These are phyloP conservation scores for Euphonia xanthogaster DNA, from an alignment of 2,797 vertebrate species.

Conservation along the genomic window DNA sequence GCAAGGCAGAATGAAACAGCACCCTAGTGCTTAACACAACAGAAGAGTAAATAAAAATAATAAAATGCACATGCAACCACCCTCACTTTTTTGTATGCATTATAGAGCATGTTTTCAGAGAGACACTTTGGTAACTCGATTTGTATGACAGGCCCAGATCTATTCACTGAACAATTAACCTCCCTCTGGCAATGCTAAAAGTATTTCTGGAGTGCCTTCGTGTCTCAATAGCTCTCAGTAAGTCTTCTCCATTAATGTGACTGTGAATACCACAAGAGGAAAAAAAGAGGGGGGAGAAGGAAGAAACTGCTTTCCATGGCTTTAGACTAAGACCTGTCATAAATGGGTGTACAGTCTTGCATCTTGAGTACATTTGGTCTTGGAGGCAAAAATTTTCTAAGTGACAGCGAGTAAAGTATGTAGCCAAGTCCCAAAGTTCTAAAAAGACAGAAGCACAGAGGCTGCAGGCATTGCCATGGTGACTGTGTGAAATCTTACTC, in stretches of 20 bases:
- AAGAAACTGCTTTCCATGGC: neutral
- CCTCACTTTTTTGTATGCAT: neutral
- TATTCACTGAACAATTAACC: neutral
- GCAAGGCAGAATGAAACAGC: neutral
- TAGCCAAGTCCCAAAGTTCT: neutral
- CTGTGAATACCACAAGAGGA: neutral
- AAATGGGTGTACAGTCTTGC: neutral
- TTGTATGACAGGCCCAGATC: neutral
- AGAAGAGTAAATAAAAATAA: neutral
- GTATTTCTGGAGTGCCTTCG: neutral
- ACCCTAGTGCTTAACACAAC: neutral
- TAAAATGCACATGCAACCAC: accelerated
- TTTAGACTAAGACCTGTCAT: neutral
- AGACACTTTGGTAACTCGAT: neutral
- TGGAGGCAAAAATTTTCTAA: neutral
- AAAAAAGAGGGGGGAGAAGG: accelerated
- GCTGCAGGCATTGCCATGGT: neutral
- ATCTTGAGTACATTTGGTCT: neutral
- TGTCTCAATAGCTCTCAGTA: neutral
- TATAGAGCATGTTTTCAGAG: neutral
- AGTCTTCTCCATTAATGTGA: neutral
- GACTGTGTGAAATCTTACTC: neutral
- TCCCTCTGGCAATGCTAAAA: neutral
- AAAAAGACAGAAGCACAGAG: neutral
- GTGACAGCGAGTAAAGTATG: neutral